Evolutionary conservation across 1,140 invertebrate genomes (phyloP), one percentile per base, ranked within the genome.

Genomic region (Eupristina koningsbergeri): DNA sequence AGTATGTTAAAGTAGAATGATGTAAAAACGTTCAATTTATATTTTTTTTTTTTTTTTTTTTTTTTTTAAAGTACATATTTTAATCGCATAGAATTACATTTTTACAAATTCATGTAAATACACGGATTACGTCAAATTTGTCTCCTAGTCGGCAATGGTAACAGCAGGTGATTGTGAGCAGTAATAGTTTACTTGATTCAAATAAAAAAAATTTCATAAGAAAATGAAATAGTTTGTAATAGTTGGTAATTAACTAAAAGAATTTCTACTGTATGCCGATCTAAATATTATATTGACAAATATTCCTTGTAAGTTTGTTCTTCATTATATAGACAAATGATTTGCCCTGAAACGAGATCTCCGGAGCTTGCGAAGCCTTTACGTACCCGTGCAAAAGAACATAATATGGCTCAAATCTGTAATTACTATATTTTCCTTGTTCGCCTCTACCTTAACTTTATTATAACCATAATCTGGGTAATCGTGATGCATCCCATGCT

Each of bases 351-450:
- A 29, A 45, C 26, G 19, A 64, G 61, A 79, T 64, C 58, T 29
- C 22, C 36, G n/a, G 26, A 45, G 22, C 39, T 19, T 29, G 39
- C 58, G 29, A 41, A 5, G 61, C 53, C 15, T 22, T 50, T 53
- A 50, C 45, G 71, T 31, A 31, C 53, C n/a, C 22, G 45, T 36
- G 53, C 31, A 64, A 2, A 76, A n/a, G 34, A 26, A 58, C 8
- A 47, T 31, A 67, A 80, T 41, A 29, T 41, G 34, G 45, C 50
- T 36, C 19, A 73, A 80, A 80, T 73, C 31, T 61, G 50, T 61
- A 80, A 80, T 80, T 80, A 80, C 67, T 58, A 58, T 80, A 73
- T 53, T 80, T 41, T 50, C 29, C 34, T 34, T n/a, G 47, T 50
- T 71, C 29, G 19, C 31, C 41, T 7, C 26, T 69, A 73, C 31